Base-by-base conservation (phyloP, 2,888 invertebrate species). In the Julus scandinavius region DNA sequence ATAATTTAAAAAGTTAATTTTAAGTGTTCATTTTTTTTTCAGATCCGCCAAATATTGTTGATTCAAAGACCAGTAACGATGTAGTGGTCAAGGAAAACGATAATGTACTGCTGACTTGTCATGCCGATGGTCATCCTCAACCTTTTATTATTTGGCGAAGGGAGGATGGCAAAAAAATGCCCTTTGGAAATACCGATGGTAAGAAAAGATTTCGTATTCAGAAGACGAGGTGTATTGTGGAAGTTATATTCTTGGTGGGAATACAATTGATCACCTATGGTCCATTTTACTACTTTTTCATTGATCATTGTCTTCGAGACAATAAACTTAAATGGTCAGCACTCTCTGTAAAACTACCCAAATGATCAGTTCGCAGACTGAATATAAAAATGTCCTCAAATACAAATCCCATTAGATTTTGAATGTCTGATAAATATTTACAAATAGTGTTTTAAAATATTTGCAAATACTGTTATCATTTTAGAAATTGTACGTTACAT, bases 71-170 rank as follows among this genome's bases (percentile, higher is more conserved):
- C 3, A 90, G 90, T 63, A 89, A 89, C 29, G 90, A 90, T 87
- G 89, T 90, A 17, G 89, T 89, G 29, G 90, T 90, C 20, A 90
- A 89, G 38, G 91, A 91, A 87, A 89, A 90, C 86, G 89, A 90
- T 13, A 90, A 91, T 84, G 90, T 91, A 63, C 90, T 89, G 6
- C 85, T 91, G 63, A 89, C 90, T 11, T 91, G 91, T 49, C 89
- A 89, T 58, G 91, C 91, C 7, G 90, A 89, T 2, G 91, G 91
- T 50, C 90, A 91, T 89, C 92, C 92, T 4, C 89, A 90, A 90
- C 97, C 97, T 0, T 95, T 95, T 91, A 96, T 97, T 91, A 94
- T 95, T 41, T 97, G 97, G 97, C 94, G 95, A 90, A 94, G 97
- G 89, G 97, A 97, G 93, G 97, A 97, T 91, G 96, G 96, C 3